Evolutionary conservation across 2,113 vertebrate genomes (phyloP).

Genomic region (Beaufortia kweichowensis): DNA sequence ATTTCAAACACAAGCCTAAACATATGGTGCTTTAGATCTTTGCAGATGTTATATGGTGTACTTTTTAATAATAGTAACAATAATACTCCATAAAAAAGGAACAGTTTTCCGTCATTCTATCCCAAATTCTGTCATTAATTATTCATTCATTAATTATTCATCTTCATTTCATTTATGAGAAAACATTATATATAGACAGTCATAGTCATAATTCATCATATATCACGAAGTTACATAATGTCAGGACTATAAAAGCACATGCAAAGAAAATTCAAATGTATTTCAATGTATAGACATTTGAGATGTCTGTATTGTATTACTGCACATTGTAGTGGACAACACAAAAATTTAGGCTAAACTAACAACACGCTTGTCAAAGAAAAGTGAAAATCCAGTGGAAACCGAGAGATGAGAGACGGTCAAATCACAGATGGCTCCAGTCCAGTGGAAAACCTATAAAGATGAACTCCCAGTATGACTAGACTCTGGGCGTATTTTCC

Average conservation of each 20-base stretch:
- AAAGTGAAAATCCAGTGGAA: no score
- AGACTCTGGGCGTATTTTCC: slow-evolving; percentile 39
- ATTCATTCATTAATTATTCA: no score
- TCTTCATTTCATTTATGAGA: no score
- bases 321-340: not conserved
- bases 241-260: not conserved
- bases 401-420: not conserved
- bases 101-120: no score
- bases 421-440: not conserved
- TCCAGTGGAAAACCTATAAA: slow-evolving; percentile 36
- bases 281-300: slow-evolving; percentile 11
- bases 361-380: no score
- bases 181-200: not conserved
- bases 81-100: not conserved
- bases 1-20: slow-evolving; percentile 3
- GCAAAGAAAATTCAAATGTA: not conserved
- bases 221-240: no score
- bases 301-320: not conserved
- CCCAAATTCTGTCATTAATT: no score
- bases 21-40: slow-evolving; percentile 26
- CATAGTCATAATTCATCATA: not conserved
- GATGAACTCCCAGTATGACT: slow-evolving; percentile 31
- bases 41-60: not conserved
- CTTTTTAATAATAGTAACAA: not conserved
- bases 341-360: not conserved